Evolutionary conservation across 1,140 invertebrate species (phyloP).

Genomic region (Copidosoma floridanum): DNA sequence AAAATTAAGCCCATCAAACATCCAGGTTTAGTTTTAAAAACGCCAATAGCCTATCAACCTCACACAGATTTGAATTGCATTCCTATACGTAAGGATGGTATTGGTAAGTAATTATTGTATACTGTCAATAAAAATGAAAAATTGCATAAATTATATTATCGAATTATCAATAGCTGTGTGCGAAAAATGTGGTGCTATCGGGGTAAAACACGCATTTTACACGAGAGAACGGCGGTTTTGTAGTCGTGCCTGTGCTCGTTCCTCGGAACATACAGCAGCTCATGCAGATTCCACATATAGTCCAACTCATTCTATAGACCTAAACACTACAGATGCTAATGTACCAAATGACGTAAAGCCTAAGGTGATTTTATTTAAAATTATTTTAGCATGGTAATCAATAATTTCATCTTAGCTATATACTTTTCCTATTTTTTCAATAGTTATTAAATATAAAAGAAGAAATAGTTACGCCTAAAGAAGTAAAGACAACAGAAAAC

Average conservation of each 20-base stretch:
- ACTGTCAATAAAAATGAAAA: not conserved
- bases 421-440: not conserved
- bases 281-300: slow-evolving; percentile 53
- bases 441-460: slow-evolving; percentile 37
- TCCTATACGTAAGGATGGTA: slow-evolving; percentile 78
- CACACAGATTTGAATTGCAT: slow-evolving; percentile 76
- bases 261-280: slow-evolving; percentile 46
- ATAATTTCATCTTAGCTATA: not conserved
- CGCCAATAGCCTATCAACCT: slow-evolving; percentile 77
- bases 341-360: slow-evolving; percentile 19
- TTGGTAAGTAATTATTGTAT: slow-evolving; percentile 63
- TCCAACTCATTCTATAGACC: slow-evolving; percentile 45
- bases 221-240: slow-evolving; percentile 80
- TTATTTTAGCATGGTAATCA: too few relatives aligned
- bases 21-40: slow-evolving; percentile 73
- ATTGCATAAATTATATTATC: not conserved
- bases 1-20: slow-evolving; percentile 77
- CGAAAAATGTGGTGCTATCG: slow-evolving; percentile 85
- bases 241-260: slow-evolving; percentile 71
- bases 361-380: too few relatives aligned
- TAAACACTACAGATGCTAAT: slow-evolving; percentile 29
- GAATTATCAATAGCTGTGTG: slow-evolving; percentile 70
- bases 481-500: slow-evolving; percentile 36
- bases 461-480: slow-evolving; percentile 22
- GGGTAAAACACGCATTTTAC: slow-evolving; percentile 87